A percentile compares a stretch with the other conserved stretches of the same genome.
Conservation (phyloP, 2,113 vertebrate species). For the Poicephalus meyeri region DNA sequence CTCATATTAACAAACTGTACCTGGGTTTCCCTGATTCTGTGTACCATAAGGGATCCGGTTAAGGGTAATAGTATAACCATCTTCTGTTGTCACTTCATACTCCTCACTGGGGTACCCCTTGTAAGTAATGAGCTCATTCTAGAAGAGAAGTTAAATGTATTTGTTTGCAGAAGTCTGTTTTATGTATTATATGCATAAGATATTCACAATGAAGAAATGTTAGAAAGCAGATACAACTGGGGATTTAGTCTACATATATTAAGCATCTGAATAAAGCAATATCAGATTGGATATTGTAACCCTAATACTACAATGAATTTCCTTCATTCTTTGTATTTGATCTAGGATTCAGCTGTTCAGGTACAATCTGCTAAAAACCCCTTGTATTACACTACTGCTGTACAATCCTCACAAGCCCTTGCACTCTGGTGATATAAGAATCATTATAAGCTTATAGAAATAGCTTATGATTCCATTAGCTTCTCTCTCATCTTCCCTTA, state of each 20-base stretch:
- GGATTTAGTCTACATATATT: not conserved
- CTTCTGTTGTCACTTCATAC: slow-evolving; percentile 25
- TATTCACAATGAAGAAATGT: not conserved
- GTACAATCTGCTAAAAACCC: not conserved
- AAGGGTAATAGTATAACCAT: slow-evolving; percentile 6
- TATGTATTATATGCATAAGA: not conserved
- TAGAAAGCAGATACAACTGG: not conserved
- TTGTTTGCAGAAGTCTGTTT: not conserved
- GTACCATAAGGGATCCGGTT: slow-evolving; percentile 14
- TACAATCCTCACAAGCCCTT: not conserved
- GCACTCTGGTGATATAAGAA: not conserved
- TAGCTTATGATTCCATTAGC: not conserved
- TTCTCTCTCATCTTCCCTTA: not conserved
- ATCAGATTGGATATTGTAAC: not conserved
- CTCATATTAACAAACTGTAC: not conserved
- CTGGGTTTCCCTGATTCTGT: not conserved
- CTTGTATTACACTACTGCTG: not conserved
- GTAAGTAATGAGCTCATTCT: not conserved
- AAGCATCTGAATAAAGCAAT: not conserved
- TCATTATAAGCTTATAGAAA: not conserved
- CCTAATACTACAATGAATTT: not conserved
- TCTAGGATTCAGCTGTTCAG: not conserved
- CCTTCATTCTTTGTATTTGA: not conserved
- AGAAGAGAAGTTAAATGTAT: not conserved
- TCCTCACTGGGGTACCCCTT: slow-evolving; percentile 20